Evolutionary conservation across 2,797 vertebrate species (phyloP).

Genomic region (Eremophila alpestris): DNA sequence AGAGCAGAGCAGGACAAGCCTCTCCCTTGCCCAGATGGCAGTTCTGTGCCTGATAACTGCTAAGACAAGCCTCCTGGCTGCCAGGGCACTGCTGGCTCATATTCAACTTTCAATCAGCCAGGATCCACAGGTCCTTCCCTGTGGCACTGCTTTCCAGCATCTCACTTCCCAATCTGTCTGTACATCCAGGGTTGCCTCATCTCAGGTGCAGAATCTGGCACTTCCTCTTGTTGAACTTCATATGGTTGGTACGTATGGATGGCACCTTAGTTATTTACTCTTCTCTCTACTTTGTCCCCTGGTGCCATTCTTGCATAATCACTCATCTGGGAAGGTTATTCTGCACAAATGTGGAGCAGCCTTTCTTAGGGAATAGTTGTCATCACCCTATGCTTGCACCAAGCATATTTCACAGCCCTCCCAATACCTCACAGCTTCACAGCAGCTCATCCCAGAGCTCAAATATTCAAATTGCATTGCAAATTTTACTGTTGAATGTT

Average conservation of each 20-base stretch:
- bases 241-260: background rate
- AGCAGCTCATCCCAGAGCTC: background rate
- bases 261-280: background rate
- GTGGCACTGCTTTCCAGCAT: background rate
- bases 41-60: background rate
- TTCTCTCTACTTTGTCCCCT: background rate
- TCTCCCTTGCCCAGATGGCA: rapidly evolving
- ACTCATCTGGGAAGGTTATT: background rate
- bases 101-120: background rate
- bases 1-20: rapidly evolving
- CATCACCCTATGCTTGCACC: background rate
- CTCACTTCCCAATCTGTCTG: background rate
- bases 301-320: background rate
- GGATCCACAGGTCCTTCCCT: background rate
- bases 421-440: background rate
- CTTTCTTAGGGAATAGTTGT: background rate
- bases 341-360: background rate
- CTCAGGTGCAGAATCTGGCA: background rate
- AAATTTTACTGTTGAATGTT: background rate
- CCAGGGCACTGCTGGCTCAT: background rate
- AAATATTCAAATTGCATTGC: background rate
- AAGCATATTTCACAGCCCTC: background rate
- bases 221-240: background rate
- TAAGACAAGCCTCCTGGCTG: background rate
- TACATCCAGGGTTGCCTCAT: background rate